A percentile compares a stretch with the other conserved stretches of the same genome.
phyloP scores from a whole-genome alignment of 92 coral and sea anemone genomes.

The Paragorgia papillata region DNA sequence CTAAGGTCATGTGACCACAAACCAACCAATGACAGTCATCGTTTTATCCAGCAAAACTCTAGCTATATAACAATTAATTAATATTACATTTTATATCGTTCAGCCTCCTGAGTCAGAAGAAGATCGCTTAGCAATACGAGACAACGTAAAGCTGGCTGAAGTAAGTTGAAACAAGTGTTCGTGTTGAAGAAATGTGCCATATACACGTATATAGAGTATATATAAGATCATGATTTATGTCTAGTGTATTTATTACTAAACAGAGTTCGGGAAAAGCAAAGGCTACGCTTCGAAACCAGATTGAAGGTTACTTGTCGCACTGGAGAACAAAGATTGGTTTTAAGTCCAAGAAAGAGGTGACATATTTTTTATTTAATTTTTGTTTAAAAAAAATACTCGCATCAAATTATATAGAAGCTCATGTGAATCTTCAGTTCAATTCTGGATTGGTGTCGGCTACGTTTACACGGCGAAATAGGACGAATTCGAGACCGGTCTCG shows the following conservation, averaged over 20 bases:
- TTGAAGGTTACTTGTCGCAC: slow-evolving; percentile 86
- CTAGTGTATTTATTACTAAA: background rate
- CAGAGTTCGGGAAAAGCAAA: slow-evolving; percentile 85
- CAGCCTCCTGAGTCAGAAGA: slow-evolving; percentile 87
- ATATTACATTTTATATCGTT: too few relatives aligned
- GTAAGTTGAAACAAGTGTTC: slow-evolving; percentile 37
- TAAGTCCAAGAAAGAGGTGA: slow-evolving; percentile 93
- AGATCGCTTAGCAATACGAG: slow-evolving; percentile 84
- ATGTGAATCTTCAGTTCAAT: too few relatives aligned
- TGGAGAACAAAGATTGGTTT: slow-evolving; percentile 97
- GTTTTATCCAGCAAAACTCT: too few relatives aligned
- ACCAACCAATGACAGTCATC: too few relatives aligned
- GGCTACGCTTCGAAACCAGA: slow-evolving; percentile 73
- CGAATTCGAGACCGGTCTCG: too few relatives aligned
- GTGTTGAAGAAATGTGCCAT: background rate
- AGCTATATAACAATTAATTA: too few relatives aligned
- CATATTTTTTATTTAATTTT: background rate
- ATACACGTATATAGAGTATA: too few relatives aligned
- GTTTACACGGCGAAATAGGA: too few relatives aligned
- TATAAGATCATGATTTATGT: background rate
- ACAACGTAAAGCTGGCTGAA: slow-evolving; percentile 92
- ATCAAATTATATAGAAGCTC: too few relatives aligned
- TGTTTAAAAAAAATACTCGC: too few relatives aligned
- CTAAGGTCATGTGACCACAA: too few relatives aligned
- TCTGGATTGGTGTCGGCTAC: too few relatives aligned